Base-by-base conservation (phyloP, 1,140 invertebrate genomes). In the Nasonia longicornis region DNA sequence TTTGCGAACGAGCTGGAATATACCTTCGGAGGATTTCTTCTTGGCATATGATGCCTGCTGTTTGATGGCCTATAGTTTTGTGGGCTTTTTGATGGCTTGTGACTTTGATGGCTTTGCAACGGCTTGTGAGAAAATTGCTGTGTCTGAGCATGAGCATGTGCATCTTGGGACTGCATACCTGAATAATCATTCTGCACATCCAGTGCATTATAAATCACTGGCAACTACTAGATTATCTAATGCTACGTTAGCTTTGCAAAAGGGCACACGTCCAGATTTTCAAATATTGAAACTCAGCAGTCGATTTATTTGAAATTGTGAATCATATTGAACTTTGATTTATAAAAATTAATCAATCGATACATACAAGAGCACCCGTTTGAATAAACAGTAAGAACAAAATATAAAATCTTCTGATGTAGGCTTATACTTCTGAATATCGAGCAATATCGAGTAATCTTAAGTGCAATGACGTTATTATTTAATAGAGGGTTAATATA, bases 101-200 rank as follows among this genome's bases (percentile, higher is more conserved):
- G 67, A 38, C 29, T 70, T 70, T 70, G 26, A 38, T 70, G 26
- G 14, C 29, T 70, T 70, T 70, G 26, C 26, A 29, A 6, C 67
- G 31, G 29, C 26, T 38, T 35, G 4, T 31, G 69, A 71, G 69
- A 71, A n/a, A n/a, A n/a, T 14, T 71, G 20, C 38, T 71, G 69
- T 38, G 14, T 20, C 35, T 71, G 69, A 71, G 8, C 35, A 29
- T 38, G 69, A 71, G 20, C 26, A 67, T 35, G 20, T n/a, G 35
- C 35, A 71, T 35, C 69, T 71, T 16, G 69, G 35, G 11, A 71
- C 69, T 20, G 69, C 69, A 71, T 71, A 71, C 35, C 31, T n/a
- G 35, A 71, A 71, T 67, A 67, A 31, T 67, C 29, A 67, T 67
- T 67, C 64, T 67, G 64, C 64, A 67, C 64, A 67, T 26, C 22